Evolutionary conservation across 2,888 invertebrate genomes (phyloP).

Genomic region (Microplitis deprimator): DNA sequence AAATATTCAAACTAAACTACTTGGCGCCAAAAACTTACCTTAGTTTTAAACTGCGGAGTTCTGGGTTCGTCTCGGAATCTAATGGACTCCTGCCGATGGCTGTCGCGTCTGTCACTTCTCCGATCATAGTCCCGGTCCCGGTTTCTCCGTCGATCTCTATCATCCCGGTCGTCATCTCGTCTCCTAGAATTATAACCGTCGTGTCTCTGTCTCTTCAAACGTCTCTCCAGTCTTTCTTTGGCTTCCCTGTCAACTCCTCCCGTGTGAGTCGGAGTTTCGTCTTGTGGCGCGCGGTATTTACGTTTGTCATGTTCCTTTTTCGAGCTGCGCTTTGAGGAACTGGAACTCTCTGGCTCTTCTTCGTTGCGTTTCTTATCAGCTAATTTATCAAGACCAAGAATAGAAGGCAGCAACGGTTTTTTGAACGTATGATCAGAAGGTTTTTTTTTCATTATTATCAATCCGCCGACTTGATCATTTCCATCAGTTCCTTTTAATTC

Average conservation of each 20-base stretch:
- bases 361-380: conserved; percentile 82
- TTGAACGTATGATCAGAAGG: conserved; percentile 77
- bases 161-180: conserved; percentile 65
- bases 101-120: conserved; percentile 51
- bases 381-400: conserved; percentile 87
- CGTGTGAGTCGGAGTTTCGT: conserved; percentile 95
- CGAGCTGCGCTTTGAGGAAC: conserved; percentile 59
- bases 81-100: conserved; percentile 65
- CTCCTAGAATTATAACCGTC: conserved; percentile 61
- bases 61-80: conserved; percentile 88
- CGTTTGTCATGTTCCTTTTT: conserved; percentile 69
- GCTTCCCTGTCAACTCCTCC: conserved; percentile 91
- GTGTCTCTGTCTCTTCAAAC: conserved; percentile 67
- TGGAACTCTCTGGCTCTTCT: conserved; percentile 61
- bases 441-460: conserved; percentile 71
- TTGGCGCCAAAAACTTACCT: conserved; percentile 60
- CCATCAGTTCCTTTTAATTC: conserved; percentile 69
- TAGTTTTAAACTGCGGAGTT: conserved; percentile 80
- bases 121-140: conserved; percentile 59
- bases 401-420: conserved; percentile 80
- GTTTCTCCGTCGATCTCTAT: conserved; percentile 48
- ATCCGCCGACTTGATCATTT: conserved; percentile 66
- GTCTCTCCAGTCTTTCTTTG: conserved; percentile 76
- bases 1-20: neutral
- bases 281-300: conserved; percentile 84